Percentiles rank a stretch among this genome's conserved stretches.
These are phyloP conservation scores for Molossus molossus DNA, from an alignment of 2,797 vertebrate genomes.

Conservation along the genomic window DNA sequence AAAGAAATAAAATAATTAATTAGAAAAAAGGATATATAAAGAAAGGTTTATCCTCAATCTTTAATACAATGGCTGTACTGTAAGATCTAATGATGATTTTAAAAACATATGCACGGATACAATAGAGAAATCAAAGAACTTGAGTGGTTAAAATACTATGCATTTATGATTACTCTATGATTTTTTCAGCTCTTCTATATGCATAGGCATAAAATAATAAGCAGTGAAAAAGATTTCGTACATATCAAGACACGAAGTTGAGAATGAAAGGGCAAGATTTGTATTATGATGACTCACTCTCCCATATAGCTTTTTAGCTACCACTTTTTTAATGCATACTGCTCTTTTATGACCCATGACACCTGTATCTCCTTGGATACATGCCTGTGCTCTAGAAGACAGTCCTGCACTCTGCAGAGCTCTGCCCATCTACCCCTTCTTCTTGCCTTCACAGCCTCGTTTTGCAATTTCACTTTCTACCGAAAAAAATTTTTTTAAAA, in stretches of 20 bases:
- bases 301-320: background rate
- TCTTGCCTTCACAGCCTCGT: background rate
- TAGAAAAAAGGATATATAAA: background rate
- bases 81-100: conserved; percentile 10
- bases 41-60: background rate
- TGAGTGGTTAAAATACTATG: background rate
- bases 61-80: conserved; percentile 21
- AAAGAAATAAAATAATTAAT: too few relatives aligned
- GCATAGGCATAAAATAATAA: background rate
- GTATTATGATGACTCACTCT: conserved; percentile 32
- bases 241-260: background rate
- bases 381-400: background rate
- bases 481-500: background rate
- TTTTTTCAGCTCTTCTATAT: conserved; percentile 24
- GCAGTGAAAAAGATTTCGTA: background rate
- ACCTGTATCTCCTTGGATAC: background rate
- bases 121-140: conserved; percentile 56
- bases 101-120: background rate
- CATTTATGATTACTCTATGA: conserved; percentile 18
- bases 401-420: background rate
- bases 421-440: background rate
- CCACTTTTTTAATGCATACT: background rate
- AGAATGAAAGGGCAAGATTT: background rate
- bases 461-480: background rate
- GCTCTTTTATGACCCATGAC: background rate